phyloP scores from a whole-genome alignment of 2,797 vertebrate genomes.

The Sardinella longiceps region DNA sequence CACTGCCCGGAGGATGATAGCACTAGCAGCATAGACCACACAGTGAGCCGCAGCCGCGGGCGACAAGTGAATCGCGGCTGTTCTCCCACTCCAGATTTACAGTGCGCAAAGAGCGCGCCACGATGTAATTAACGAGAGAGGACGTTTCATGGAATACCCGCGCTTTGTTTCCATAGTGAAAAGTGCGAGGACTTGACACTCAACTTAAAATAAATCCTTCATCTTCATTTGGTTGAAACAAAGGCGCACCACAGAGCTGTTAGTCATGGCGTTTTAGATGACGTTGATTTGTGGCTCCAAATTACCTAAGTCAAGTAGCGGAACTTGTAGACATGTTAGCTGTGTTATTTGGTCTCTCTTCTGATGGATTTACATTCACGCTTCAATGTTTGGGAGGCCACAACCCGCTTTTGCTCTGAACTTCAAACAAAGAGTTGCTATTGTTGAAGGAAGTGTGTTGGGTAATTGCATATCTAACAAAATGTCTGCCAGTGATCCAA shows the following conservation, averaged over 20 bases:
- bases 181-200: slow-evolving; percentile 4
- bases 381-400: neutral
- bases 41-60: neutral
- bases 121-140: slow-evolving; percentile 1
- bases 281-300: slow-evolving; percentile 15
- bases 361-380: neutral
- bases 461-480: neutral
- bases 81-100: neutral
- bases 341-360: neutral
- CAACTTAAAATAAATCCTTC: slow-evolving; percentile 16
- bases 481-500: neutral
- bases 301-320: slow-evolving; percentile 6
- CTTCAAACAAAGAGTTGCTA: slow-evolving; percentile 14
- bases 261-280: neutral
- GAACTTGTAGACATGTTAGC: neutral
- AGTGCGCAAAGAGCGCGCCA: neutral
- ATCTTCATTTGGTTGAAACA: slow-evolving; percentile 1
- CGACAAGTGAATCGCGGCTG: neutral
- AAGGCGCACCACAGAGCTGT: neutral
- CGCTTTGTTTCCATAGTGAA: slow-evolving; percentile 1
- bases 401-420: neutral
- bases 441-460: neutral
- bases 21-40: neutral
- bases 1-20: neutral
- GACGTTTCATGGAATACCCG: neutral